These are phyloP conservation scores for Gymnocephalus cernua DNA, from an alignment of 2,113 vertebrate species.

Conservation along the genomic window DNA sequence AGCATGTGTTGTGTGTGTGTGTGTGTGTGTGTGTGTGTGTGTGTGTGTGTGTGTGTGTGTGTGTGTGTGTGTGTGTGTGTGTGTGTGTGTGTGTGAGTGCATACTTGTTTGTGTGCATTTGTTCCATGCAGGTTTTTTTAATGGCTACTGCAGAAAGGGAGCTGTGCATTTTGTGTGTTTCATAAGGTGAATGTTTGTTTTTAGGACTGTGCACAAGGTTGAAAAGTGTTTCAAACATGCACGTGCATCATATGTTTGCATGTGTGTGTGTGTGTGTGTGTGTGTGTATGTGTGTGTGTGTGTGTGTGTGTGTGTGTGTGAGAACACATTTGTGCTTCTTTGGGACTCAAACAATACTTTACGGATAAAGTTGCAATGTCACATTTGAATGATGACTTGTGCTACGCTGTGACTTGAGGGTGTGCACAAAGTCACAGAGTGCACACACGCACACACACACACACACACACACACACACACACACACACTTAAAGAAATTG, in stretches of 20 bases:
- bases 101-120: slow-evolving; percentile 3
- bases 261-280: background rate
- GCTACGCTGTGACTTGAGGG: background rate
- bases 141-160: slow-evolving; percentile 7
- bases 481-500: background rate
- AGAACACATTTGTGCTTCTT: slow-evolving; percentile 5
- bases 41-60: background rate
- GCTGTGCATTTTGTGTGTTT: slow-evolving; percentile 8
- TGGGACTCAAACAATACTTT: slow-evolving; percentile 29
- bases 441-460: background rate
- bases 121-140: slow-evolving; percentile 5
- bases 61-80: slow-evolving; percentile 28
- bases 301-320: slow-evolving; percentile 20
- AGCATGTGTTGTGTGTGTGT: slow-evolving; percentile 22
- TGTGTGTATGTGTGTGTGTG: background rate
- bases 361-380: slow-evolving; percentile 16
- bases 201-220: background rate
- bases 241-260: background rate
- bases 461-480: background rate
- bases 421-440: slow-evolving; percentile 14
- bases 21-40: slow-evolving; percentile 8
- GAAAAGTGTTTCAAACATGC: background rate
- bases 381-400: slow-evolving; percentile 35
- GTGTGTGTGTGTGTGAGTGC: background rate
- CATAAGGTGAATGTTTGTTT: background rate